phyloP scores from a whole-genome alignment of 2,797 vertebrate genomes.

The Periparus ater region DNA sequence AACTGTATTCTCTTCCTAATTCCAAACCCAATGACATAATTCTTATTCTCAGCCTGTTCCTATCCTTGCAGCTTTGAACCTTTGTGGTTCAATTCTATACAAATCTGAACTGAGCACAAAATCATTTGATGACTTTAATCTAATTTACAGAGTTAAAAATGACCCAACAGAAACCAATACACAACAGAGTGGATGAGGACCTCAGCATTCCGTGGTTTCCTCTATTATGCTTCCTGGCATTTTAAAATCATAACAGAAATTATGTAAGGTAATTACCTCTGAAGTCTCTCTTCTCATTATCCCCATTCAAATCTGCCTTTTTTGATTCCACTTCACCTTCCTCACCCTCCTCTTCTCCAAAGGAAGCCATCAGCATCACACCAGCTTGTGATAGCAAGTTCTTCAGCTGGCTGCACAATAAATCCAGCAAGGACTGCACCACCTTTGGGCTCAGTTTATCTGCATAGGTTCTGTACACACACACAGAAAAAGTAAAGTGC shows the following conservation, averaged over 20 bases:
- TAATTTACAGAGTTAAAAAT: background rate
- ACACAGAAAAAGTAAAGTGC: background rate
- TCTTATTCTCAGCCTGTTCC: background rate
- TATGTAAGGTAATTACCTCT: constrained; percentile 78
- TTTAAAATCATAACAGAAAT: background rate
- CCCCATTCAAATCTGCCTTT: constrained; percentile 82
- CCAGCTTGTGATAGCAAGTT: constrained; percentile 93
- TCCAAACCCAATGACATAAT: background rate
- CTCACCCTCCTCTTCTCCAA: constrained; percentile 77
- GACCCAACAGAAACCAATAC: background rate
- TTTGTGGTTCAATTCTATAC: background rate
- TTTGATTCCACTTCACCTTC: constrained; percentile 74
- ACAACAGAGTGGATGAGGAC: background rate
- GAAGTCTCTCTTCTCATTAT: constrained; percentile 91
- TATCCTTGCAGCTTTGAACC: background rate
- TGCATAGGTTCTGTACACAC: constrained; percentile 86
- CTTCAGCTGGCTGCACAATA: constrained; percentile 97
- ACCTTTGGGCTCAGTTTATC: constrained; percentile 95
- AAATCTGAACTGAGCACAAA: background rate
- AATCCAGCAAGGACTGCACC: constrained; percentile 95
- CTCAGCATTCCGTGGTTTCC: background rate
- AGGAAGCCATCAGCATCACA: constrained; percentile 80
- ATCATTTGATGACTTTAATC: background rate
- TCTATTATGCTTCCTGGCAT: background rate
- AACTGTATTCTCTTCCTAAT: background rate